Base-by-base conservation (phyloP, 2,113 vertebrate genomes). In the Sciurus niger region DNA sequence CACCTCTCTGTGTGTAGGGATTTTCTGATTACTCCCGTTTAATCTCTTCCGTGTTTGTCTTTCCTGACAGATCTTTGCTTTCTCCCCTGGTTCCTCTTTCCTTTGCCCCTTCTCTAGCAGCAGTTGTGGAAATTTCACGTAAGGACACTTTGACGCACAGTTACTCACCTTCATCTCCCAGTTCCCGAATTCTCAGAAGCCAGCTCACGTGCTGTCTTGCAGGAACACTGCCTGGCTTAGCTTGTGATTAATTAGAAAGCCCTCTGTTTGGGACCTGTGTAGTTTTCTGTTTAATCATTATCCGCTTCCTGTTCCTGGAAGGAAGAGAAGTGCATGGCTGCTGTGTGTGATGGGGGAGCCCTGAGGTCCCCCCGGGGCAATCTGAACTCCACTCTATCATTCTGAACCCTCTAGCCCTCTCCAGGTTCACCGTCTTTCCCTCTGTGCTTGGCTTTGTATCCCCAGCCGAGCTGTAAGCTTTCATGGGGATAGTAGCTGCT, bases 291-390 rank as follows among this genome's bases (percentile, higher is more conserved):
- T 96, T 67, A 90, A 92, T 96, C 58, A 1, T 77, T 48, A 77
- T 73, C 84, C 2, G 2, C 34, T 97, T 97, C 92, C 96, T 96
- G 90, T 96, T 94, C 84, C 93, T 96, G 95, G 95, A 97, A 97
- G 96, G 82, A 97, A 93, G 90, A 34, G 85, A 86, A 89, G 20
- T 3, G 0, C 10, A 4, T 37, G 68, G 34, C 58, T 53, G 8
- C 4, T 1, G 1, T 12, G 46, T 5, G 28, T 40, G 4, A 14
- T 9, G 16, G 30, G 55, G 86, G 77, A 28, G 58, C 2, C 1
- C 30, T 6, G 48, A 37, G 2, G 2, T 1, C 43, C 8, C 30
- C 43, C 55, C 63, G 22, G 1, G 0, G 37, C 68, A 32, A 8
- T 70, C 32, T 24, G 67, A 17, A 4, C 40, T 67, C 90, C 73